phyloP scores from a whole-genome alignment of 30 jellyfish, hydroid and myxozoan genomes.

The Sanderia malayensis region DNA sequence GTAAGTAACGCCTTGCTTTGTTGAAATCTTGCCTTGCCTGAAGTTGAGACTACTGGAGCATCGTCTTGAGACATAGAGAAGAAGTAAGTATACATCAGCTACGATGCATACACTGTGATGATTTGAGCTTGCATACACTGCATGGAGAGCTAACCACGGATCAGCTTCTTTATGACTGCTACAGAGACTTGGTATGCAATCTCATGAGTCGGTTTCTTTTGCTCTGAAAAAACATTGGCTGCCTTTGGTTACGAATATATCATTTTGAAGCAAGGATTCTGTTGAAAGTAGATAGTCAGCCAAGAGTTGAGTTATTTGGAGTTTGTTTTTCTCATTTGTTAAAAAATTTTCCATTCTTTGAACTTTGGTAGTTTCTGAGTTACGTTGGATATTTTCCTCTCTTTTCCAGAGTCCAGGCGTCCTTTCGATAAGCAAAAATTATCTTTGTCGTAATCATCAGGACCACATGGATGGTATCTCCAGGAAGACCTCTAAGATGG shows the following conservation, averaged over 20 bases:
- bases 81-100: conserved; percentile 40
- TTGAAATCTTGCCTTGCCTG: conserved; percentile 30
- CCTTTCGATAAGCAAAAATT: conserved; percentile 41
- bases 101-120: conserved; percentile 29
- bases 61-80: conserved; percentile 34
- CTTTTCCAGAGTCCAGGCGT: conserved; percentile 38
- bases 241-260: conserved; percentile 41
- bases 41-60: conserved; percentile 20
- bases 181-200: conserved; percentile 42
- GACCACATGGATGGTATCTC: conserved; percentile 41
- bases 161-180: conserved; percentile 44
- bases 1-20: conserved; percentile 30
- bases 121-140: conserved; percentile 33
- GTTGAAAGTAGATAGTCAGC: conserved; percentile 34
- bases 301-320: conserved; percentile 16
- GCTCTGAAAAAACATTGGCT: conserved; percentile 52
- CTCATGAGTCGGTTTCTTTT: conserved; percentile 33
- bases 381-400: conserved; percentile 28
- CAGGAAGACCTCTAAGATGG: conserved; percentile 36
- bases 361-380: conserved; percentile 27
- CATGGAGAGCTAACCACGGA: conserved; percentile 51
- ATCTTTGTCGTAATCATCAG: conserved; percentile 27
- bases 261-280: conserved; percentile 33
- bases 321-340: conserved; percentile 30
- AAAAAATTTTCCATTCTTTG: conserved; percentile 13